These are phyloP conservation scores for Odontocolon sp. DNA, from an alignment of 2,888 invertebrate species.

Conservation along the genomic window DNA sequence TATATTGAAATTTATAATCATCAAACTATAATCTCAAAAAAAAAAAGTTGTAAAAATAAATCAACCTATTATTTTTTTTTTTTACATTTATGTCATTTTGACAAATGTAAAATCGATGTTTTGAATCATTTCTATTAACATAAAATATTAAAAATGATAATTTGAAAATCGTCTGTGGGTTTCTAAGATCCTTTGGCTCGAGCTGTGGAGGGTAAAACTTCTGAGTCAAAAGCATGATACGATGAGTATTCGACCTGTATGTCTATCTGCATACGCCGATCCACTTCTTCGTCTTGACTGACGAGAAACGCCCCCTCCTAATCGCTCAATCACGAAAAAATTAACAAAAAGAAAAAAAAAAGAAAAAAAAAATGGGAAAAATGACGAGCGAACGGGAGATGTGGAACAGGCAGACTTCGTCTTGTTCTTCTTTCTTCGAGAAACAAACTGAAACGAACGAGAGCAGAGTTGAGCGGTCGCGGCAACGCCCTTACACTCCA, in stretches of 20 bases:
- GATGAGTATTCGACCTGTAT: conserved; percentile 32
- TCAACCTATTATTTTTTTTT: too few relatives aligned
- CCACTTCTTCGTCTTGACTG: conserved; percentile 68
- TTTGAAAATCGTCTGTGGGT: too few relatives aligned
- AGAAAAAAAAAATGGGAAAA: conserved; percentile 72
- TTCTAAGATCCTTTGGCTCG: neutral
- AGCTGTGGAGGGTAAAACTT: too few relatives aligned
- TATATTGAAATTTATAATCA: too few relatives aligned
- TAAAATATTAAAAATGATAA: too few relatives aligned
- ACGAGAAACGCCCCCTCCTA: conserved; percentile 74
- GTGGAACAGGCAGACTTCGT: conserved; percentile 14
- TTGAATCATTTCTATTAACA: too few relatives aligned
- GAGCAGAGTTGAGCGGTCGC: conserved; percentile 61
- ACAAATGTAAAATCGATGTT: too few relatives aligned
- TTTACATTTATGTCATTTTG: too few relatives aligned
- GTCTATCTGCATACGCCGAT: conserved; percentile 68
- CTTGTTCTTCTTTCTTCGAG: conserved; percentile 31
- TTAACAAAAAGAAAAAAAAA: conserved; percentile 70
- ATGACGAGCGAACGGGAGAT: conserved; percentile 35
- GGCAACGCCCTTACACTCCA: conserved; percentile 77
- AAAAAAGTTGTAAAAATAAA: too few relatives aligned
- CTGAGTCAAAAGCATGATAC: neutral
- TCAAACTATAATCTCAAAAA: too few relatives aligned
- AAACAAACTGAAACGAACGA: conserved; percentile 53
- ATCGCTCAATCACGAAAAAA: conserved; percentile 77